A percentile compares a stretch with the other conserved stretches of the same genome.
These are phyloP conservation scores for Heliconius hewitsoni DNA, from an alignment of 1,140 invertebrate species.

Conservation along the genomic window DNA sequence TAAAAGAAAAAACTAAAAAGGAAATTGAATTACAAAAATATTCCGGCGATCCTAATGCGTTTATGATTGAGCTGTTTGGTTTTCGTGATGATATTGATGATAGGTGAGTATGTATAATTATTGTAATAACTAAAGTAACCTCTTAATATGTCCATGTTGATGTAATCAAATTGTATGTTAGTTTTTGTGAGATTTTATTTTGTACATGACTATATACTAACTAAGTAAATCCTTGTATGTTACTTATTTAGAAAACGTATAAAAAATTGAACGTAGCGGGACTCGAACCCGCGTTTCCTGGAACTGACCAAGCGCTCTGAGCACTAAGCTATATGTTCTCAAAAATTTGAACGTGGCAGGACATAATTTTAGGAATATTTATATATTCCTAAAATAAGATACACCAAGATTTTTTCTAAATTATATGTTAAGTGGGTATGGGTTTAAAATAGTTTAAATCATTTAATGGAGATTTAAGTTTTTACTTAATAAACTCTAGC, in stretches of 20 bases:
- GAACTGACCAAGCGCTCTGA: too few species aligned
- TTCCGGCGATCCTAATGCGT: constrained; percentile 55
- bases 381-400: background rate
- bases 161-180: background rate
- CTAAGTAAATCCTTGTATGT: background rate
- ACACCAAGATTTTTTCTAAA: too few species aligned
- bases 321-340: too few species aligned
- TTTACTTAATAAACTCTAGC: too few species aligned
- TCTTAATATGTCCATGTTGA: background rate
- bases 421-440: too few species aligned
- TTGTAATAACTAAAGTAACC: background rate
- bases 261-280: too few species aligned
- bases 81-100: constrained; percentile 61
- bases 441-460: too few species aligned
- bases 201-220: background rate
- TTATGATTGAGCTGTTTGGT: constrained; percentile 66
- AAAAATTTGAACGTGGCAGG: too few species aligned
- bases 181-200: background rate
- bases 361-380: too few species aligned
- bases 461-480: too few species aligned
- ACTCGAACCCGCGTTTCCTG: too few species aligned
- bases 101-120: constrained; percentile 40
- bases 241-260: too few species aligned
- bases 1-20: constrained; percentile 25
- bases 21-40: constrained; percentile 34